Percentiles rank a stretch among this genome's conserved stretches.
These are phyloP conservation scores for Epinotia demarniana DNA, from an alignment of 2,888 invertebrate genomes.

Conservation along the genomic window DNA sequence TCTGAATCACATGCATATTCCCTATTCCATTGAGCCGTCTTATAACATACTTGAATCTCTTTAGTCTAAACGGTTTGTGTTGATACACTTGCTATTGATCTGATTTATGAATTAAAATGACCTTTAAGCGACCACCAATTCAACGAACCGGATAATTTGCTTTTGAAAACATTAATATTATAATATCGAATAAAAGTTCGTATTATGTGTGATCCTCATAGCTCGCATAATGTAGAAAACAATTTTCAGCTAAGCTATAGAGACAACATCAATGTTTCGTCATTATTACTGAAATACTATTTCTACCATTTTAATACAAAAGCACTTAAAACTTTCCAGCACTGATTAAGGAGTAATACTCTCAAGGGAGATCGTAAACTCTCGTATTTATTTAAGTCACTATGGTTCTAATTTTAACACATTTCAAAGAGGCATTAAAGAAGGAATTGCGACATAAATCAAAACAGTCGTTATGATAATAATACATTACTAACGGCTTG, in stretches of 20 bases:
- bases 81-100: not conserved
- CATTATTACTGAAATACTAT: not conserved
- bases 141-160: too few species aligned
- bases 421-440: slow-evolving; percentile 15
- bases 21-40: too few species aligned
- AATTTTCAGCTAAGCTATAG: not conserved
- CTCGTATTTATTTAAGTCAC: slow-evolving; percentile 3
- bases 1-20: too few species aligned
- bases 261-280: slow-evolving; percentile 3
- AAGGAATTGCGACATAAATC: slow-evolving; percentile 35
- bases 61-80: not conserved
- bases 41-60: not conserved
- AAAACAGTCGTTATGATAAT: slow-evolving; percentile 47
- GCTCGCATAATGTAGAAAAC: not conserved
- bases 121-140: too few species aligned
- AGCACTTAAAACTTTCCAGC: slow-evolving; percentile 29
- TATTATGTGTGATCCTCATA: too few species aligned
- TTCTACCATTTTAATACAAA: slow-evolving; percentile 22
- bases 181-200: too few species aligned
- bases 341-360: slow-evolving; percentile 12
- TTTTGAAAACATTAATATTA: too few species aligned
- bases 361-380: slow-evolving; percentile 15
- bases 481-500: slow-evolving; percentile 22
- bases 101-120: not conserved
- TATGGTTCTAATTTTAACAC: slow-evolving; percentile 20